Evolutionary conservation across 2,797 vertebrate species (phyloP).

Genomic region (Sparidentex hasta): DNA sequence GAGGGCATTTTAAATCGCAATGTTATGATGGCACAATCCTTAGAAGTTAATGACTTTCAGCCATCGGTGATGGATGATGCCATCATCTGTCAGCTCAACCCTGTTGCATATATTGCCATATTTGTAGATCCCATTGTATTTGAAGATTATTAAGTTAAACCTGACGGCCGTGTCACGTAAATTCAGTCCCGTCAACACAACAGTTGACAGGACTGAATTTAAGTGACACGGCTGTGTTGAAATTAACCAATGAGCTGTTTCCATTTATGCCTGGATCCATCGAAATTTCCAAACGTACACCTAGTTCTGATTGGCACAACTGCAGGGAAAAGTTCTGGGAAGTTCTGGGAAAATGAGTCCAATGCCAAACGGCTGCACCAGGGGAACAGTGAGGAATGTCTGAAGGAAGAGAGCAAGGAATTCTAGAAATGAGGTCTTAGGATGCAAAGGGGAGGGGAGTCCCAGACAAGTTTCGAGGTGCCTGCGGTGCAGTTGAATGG

Average conservation of each 20-base stretch:
- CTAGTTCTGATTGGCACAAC: slow-evolving; percentile 54
- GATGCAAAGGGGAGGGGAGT: slow-evolving; percentile 57
- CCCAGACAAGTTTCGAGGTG: slow-evolving; percentile 55
- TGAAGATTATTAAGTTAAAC: slow-evolving; percentile 2
- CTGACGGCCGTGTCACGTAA: background rate
- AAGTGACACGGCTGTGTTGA: background rate
- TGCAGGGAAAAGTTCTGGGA: slow-evolving; percentile 52
- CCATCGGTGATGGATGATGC: too few species aligned
- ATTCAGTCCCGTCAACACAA: too few species aligned
- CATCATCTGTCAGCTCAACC: too few species aligned
- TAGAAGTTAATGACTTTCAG: too few species aligned
- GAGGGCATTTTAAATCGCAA: too few species aligned
- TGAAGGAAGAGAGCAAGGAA: slow-evolving; percentile 75
- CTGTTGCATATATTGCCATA: too few species aligned
- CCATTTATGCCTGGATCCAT: slow-evolving; percentile 2
- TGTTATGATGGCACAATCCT: too few species aligned
- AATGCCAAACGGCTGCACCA: slow-evolving; percentile 75
- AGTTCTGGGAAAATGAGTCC: slow-evolving; percentile 80
- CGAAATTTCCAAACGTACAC: slow-evolving; percentile 24
- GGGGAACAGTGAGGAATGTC: slow-evolving; percentile 82
- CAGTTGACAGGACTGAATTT: background rate
- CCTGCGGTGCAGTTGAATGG: slow-evolving; percentile 61
- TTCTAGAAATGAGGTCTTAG: slow-evolving; percentile 68
- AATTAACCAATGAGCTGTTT: slow-evolving; percentile 17
- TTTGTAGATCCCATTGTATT: background rate